A percentile compares a stretch with the other conserved stretches of the same genome.
phyloP scores from a whole-genome alignment of 2,888 invertebrate genomes.

The Cryptosula pallasiana region DNA sequence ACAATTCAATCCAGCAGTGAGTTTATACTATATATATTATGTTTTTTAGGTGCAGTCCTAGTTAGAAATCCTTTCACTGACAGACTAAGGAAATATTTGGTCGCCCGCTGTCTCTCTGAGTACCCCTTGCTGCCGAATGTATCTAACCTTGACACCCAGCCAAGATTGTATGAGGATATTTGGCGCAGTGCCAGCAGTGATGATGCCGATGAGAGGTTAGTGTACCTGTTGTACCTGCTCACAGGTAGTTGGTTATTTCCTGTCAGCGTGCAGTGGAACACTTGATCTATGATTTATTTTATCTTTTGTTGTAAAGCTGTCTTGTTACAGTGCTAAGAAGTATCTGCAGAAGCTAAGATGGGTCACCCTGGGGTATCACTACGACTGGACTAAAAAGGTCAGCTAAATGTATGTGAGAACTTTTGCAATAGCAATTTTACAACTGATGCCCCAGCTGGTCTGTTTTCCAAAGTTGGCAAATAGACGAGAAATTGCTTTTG shows the following conservation, averaged over 20 bases:
- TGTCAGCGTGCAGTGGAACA: no score
- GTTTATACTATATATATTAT: no score
- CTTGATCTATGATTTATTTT: neutral
- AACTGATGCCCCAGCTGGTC: no score
- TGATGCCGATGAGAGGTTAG: neutral
- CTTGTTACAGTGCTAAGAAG: conserved; percentile 24
- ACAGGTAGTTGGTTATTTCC: no score
- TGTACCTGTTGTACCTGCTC: no score
- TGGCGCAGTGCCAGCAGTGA: neutral
- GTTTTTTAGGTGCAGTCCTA: conserved; percentile 63
- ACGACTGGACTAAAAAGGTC: conserved; percentile 94
- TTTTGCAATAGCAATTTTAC: no score
- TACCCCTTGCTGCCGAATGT: conserved; percentile 67
- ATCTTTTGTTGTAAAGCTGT: neutral
- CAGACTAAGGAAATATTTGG: conserved; percentile 77
- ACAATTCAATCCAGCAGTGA: no score
- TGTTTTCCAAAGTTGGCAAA: no score
- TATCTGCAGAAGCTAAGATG: conserved; percentile 65
- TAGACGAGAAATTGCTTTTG: no score
- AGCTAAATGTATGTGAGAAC: no score
- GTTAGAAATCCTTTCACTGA: conserved; percentile 77
- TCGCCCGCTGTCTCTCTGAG: conserved; percentile 68
- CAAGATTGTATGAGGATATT: neutral
- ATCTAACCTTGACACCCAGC: conserved; percentile 49
- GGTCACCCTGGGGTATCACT: conserved; percentile 95